Conservation (phyloP, 2,888 invertebrate species). For the Microctonus brassicae region DNA sequence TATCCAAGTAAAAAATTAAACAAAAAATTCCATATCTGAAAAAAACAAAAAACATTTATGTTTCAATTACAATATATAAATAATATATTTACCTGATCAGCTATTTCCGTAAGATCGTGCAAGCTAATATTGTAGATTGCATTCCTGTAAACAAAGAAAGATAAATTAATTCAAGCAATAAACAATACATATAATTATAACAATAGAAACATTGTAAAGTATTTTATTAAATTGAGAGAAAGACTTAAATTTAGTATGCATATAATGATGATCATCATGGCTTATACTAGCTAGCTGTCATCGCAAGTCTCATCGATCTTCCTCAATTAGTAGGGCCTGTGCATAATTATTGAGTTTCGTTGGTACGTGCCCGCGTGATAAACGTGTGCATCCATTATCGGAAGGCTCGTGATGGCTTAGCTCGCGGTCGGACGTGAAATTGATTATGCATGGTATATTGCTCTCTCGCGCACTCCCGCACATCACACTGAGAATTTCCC, state of each 20-base stretch:
- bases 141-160: constrained; percentile 75
- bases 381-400: constrained; percentile 50
- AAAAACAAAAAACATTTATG: too few relatives aligned
- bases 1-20: too few relatives aligned
- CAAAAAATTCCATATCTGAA: too few relatives aligned
- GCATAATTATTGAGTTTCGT: constrained; percentile 48
- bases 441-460: constrained; percentile 42
- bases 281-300: constrained; percentile 34
- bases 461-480: constrained; percentile 10
- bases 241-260: constrained; percentile 6
- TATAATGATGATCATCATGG: neutral
- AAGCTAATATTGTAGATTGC: constrained; percentile 92
- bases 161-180: neutral
- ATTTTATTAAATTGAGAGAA: neutral
- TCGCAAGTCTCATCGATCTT: constrained; percentile 49
- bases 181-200: neutral
- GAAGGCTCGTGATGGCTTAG: constrained; percentile 46
- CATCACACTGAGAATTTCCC: constrained; percentile 19
- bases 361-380: constrained; percentile 47
- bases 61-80: too few relatives aligned
- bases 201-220: neutral
- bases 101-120: constrained; percentile 82
- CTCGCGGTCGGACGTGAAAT: constrained; percentile 44
- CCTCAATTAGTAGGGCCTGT: constrained; percentile 49
- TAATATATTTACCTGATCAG: constrained; percentile 78